phyloP scores from a whole-genome alignment of 1,140 invertebrate species.

The Zaprionus nigranus region DNA sequence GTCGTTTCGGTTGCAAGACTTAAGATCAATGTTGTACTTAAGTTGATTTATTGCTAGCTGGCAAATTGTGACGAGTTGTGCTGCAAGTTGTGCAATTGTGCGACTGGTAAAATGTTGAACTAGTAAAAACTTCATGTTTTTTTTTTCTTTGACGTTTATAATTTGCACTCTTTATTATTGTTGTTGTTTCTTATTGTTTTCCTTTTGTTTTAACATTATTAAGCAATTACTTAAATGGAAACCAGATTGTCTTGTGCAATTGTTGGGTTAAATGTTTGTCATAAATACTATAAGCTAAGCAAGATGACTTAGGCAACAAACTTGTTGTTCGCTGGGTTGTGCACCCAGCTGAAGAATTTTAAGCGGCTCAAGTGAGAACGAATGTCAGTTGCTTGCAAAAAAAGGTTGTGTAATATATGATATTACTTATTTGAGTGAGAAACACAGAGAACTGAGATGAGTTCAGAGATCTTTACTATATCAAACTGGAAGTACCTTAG shows the following conservation, averaged over 20 bases:
- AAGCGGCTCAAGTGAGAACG: neutral
- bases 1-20: conserved; percentile 20
- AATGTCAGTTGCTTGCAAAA: neutral
- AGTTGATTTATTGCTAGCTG: conserved; percentile 28
- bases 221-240: conserved; percentile 35
- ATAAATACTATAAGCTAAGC: conserved; percentile 13
- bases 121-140: conserved; percentile 8
- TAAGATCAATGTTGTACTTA: conserved; percentile 36
- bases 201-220: conserved; percentile 22
- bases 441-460: neutral
- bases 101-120: conserved; percentile 13
- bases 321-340: neutral
- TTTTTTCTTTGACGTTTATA: conserved; percentile 4
- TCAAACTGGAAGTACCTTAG: neutral
- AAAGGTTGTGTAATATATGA: neutral
- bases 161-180: conserved; percentile 10
- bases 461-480: neutral
- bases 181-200: neutral
- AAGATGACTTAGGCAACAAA: conserved; percentile 48
- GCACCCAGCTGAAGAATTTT: conserved; percentile 10
- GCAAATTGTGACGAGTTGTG: conserved; percentile 10
- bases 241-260: conserved; percentile 25
- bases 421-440: neutral
- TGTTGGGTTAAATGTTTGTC: conserved; percentile 11
- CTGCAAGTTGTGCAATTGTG: conserved; percentile 19